Evolutionary conservation across 2,797 vertebrate species (phyloP), one percentile per base, ranked within the genome.

Genomic region (Tragopan temminckii): DNA sequence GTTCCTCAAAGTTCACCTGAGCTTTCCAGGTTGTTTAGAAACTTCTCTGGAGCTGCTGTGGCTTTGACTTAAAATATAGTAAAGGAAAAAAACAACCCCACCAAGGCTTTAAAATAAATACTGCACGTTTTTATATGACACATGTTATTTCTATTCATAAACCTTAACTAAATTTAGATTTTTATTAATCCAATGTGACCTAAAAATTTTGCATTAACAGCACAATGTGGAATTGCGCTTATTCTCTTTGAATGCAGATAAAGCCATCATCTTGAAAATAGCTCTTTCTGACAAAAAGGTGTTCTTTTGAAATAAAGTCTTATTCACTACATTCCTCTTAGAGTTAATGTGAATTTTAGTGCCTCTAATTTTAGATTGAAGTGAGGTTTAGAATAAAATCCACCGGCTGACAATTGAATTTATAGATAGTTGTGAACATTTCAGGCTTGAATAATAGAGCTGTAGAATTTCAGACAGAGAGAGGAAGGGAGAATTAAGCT

Each of bases 241-340:
- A 97, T 97, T 98, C 97, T 97, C 97, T 97, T 96, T 95, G 97
- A 98, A 98, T 98, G 98, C 97, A 99, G 99, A 99, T 99, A 99
- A 99, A 99, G 99, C 98, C 98, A 98, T 99, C 98, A 98, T 98
- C 98, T 98, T 98, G 98, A 98, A 99, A 99, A 99, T 98, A 98
- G 98, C 98, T 98, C 98, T 98, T 98, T 98, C 98, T 98, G 98
- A 98, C 98, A 98, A 97, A 98, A 99, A 98, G 98, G 98, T 99
- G 98, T 98, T 99, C 98, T 98, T 98, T 98, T 98, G 98, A 99
- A 98, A 99, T 98, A 98, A 98, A 98, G 97, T 98, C 98, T 98
- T 98, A 98, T 98, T 98, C 98, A 98, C 98, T 98, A 97, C 97
- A 98, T 98, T 98, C 98, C 98, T 98, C 97, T 98, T 97, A 96